Evolutionary conservation across 2,113 vertebrate genomes (phyloP), one percentile per base, ranked within the genome.

Genomic region (Ictidomys tridecemlineatus): DNA sequence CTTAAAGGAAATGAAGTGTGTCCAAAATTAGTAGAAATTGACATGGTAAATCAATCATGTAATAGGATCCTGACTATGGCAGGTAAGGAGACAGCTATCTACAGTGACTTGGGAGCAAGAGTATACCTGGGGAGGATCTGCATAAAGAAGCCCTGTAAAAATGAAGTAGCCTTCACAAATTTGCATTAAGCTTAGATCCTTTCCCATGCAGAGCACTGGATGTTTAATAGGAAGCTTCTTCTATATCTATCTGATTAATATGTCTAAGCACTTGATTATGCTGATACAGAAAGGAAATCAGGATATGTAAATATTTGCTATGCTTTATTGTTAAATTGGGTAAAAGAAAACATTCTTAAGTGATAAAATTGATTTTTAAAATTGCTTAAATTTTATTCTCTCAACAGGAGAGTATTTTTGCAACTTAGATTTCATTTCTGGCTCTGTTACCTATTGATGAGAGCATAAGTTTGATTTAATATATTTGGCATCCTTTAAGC

Each of bases 361-460:
- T 51, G 12, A 30, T 22, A 58, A 78, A 58, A 73, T 14, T 34
- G 10, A 0, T 53, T 95, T 58, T 80, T 53, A 58, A 26, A 58
- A 48, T 89, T 87, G 83, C 30, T 45, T 89, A 39, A 77, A 56
- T 53, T 32, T 92, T 70, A 80, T 73, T 84, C 42, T 95, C 30
- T 45, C 42, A 69, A 72, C 6, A 26, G 22, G 1, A 70, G 24
- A 70, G 61, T 61, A 87, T 85, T 78, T 83, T 96, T 78, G 61
- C 24, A 91, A 53, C 61, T 69, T 56, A 18, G 11, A 56, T 85
- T 70, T 84, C 8, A 39, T 87, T 91, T 86, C 37, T 91, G 53
- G 22, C 7, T 65, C 18, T 85, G 3, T 39, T 4, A 63, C 20
- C 20, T 67, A 67, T 28, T 67, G 39, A 84, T 12, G 26, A 53